These are phyloP conservation scores for Mormoops blainvillei DNA, from an alignment of 2,113 vertebrate species.

Conservation along the genomic window DNA sequence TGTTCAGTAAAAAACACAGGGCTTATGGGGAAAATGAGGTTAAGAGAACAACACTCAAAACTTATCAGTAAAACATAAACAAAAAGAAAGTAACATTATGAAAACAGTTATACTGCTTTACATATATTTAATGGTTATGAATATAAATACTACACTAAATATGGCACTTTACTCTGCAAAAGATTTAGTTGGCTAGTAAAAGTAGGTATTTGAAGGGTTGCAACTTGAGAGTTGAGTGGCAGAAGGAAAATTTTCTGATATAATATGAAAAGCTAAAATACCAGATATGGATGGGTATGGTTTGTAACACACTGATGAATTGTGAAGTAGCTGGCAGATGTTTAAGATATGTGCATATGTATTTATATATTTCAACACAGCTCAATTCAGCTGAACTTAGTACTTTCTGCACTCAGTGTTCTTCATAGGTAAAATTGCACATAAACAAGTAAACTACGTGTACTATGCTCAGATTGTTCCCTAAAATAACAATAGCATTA, in stretches of 20 bases:
- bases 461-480: background rate
- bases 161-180: background rate
- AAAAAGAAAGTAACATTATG: background rate
- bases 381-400: background rate
- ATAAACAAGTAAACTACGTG: background rate
- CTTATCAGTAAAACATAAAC: background rate
- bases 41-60: background rate
- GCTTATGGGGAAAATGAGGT: background rate
- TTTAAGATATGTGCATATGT: background rate
- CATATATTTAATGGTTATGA: background rate
- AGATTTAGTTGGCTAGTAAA: background rate
- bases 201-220: background rate
- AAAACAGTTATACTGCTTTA: background rate
- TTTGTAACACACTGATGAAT: background rate
- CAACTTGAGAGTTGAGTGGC: background rate
- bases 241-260: background rate
- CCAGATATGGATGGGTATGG: background rate
- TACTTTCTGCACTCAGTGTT: background rate
- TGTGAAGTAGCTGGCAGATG: background rate
- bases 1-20: background rate
- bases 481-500: background rate
- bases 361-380: background rate
- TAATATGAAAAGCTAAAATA: background rate
- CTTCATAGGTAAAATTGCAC: background rate
- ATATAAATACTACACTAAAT: background rate